Base-by-base conservation (phyloP, 2,888 invertebrate genomes). In the Leistus spinibarbis region DNA sequence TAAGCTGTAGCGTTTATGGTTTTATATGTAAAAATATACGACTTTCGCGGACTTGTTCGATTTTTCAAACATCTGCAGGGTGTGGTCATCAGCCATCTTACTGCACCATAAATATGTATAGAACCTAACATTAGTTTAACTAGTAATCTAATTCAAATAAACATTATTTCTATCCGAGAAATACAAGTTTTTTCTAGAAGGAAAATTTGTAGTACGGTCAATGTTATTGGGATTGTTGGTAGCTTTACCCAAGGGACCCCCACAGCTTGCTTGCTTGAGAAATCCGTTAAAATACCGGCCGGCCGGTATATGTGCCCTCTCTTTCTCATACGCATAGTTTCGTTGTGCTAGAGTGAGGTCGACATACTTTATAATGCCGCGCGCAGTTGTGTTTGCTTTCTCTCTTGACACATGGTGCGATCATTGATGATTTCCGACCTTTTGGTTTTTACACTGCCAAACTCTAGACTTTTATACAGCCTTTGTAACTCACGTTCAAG, bases 31-130 rank as follows among this genome's bases (percentile, higher is more conserved):
- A 57, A 57, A 63, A 13, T 63, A 16, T 1, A 22, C 22, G 22
- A 17, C 22, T 53, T 16, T 65, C 67, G 67, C 13, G 4, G 27
- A n/a, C 27, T 40, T 40, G 3, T 40, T 54, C 57, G 56, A 62
- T 67, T 67, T 67, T 73, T 53, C 20, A 60, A 67, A 67, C 67
- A 67, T 67, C 67, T 67, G 62, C 62, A 73, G 73, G 73, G 73
- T 73, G 73, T 73, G 73, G 73, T 73, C 73, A 24, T 17, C 53
- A 57, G 72, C 72, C 72, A 72, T 72, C 72, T 72, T 72, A 72
- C n/a, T 40, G 3, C 40, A 40, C 10, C 40, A 13, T 40, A 40
- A 5, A 10, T 13, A 40, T 40, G 7, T 24, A 53, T 13, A 9
- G 20, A 17, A 19, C 40, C 13, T 40, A 66, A 56, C n/a, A 17